Evolutionary conservation across 2,888 invertebrate species (phyloP), one percentile per base, ranked within the genome.

Genomic region (Ernsta delagoae): DNA sequence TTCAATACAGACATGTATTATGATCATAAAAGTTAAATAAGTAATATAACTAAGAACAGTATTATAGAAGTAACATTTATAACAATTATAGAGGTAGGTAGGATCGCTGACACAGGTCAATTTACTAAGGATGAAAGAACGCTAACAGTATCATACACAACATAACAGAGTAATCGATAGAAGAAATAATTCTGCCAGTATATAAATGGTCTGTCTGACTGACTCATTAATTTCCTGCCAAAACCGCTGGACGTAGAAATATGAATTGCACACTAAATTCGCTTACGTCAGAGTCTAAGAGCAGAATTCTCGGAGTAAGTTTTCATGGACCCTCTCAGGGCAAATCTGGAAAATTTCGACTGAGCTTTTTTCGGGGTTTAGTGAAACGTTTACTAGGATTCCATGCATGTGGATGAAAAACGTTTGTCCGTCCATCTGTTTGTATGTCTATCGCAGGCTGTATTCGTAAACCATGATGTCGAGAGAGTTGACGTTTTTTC

Each of bases 251-350:
- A 67, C 67, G 67, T 61, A 61, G 67, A 67, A 67, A 67, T 67
- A 67, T 67, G 67, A 67, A 67, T 67, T 67, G 66, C 66, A 67
- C 66, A 67, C 66, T 67, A 67, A 67, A 67, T 61, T 67, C 67
- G 54, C 67, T 61, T 54, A 67, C 66, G 66, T 61, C 67, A 54
- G 67, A 60, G 24, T 60, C 53, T 60, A 67, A 56, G 67, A 65
- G 65, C 34, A 54, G 48, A 43, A 54, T 60, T 67, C 54, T 67
- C 67, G 54, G 43, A 56, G 67, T 67, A 61, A 56, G 61, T 67
- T 60, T 67, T 56, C 54, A 54, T 60, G 61, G 67, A 61, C 61
- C 45, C 59, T 50, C 34, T 9, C 16, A 9, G 54, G 36, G 16
- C 48, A 61, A 67, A 67, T 67, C 67, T 56, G 41, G 24, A 45